Base-by-base conservation (phyloP, 2,888 invertebrate genomes). In the Drepana falcataria region DNA sequence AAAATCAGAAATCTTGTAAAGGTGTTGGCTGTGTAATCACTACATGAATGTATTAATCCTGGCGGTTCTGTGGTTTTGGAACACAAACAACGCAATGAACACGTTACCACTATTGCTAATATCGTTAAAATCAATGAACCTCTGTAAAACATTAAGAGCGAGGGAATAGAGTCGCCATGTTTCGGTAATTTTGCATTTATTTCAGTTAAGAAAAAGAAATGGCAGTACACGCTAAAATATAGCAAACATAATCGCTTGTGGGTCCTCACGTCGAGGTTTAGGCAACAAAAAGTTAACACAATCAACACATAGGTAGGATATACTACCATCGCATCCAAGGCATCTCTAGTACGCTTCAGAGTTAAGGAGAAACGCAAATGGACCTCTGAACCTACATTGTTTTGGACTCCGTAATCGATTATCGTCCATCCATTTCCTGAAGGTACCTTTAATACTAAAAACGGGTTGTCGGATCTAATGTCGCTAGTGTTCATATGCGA, bases 371-470 rank as follows among this genome's bases (percentile, higher is more conserved):
- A 54, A n/a, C 58, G 63, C 3, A 84, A 51, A 33, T 70, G 68
- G 0, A 54, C 57, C 0, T 64, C 56, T 4, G 63, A 55, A n/a
- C 49, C 59, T 2, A 58, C 9, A 49, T 66, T 52, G 34, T 63
- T 55, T 0, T 56, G 56, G 44, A 70, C 64, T 2, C 62, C 53
- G 52, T 67, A 77, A 53, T 74, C 71, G 3, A 75, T 62, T 41
- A 85, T 74, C 2, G 68, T 66, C 80, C 81, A 85, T 9, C 72
- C 76, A 0, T 69, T 52, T 0, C 76, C 77, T 53, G 74, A 1
- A 72, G 5, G 73, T 71, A 0, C 69, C 68, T 0, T 65, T 70
- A 0, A 64, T 2, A 61, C 73, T 61, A 7, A 35, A 0, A 77
- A 54, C 2, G 63, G 71, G 44, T 59, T 52, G 21, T 21, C 21